Conservation (phyloP, 2,113 vertebrate species). For the Polypterus senegalus region DNA sequence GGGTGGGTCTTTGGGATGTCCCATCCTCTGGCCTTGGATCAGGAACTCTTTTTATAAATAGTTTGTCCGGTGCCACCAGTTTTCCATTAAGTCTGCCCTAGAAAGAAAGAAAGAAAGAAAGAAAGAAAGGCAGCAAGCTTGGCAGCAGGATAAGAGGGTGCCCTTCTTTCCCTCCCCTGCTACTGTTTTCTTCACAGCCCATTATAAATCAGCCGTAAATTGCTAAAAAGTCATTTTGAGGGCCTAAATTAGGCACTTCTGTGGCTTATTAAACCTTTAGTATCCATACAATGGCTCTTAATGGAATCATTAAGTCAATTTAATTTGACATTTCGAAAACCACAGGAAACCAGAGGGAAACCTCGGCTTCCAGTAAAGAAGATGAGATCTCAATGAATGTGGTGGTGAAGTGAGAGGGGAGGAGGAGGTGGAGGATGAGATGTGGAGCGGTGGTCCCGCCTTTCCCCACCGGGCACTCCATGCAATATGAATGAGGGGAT, state of each 20-base stretch:
- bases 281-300: background rate
- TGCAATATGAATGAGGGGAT: no score
- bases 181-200: background rate
- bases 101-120: background rate
- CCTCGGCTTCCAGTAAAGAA: background rate
- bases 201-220: background rate
- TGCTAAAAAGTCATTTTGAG: background rate
- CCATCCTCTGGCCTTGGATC: no score
- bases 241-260: no score
- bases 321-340: background rate
- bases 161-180: background rate
- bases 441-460: background rate
- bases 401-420: background rate
- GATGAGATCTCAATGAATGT: background rate
- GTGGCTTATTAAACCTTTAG: background rate
- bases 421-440: background rate
- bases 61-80: background rate
- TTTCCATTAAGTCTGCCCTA: background rate
- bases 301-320: background rate
- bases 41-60: no score
- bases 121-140: background rate
- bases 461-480: no score
- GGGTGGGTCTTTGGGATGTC: no score
- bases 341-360: background rate
- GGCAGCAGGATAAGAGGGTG: background rate